A percentile compares a stretch with the other conserved stretches of the same genome.
Conservation (phyloP, 2,888 invertebrate genomes). For the Abrostola tripartita region DNA sequence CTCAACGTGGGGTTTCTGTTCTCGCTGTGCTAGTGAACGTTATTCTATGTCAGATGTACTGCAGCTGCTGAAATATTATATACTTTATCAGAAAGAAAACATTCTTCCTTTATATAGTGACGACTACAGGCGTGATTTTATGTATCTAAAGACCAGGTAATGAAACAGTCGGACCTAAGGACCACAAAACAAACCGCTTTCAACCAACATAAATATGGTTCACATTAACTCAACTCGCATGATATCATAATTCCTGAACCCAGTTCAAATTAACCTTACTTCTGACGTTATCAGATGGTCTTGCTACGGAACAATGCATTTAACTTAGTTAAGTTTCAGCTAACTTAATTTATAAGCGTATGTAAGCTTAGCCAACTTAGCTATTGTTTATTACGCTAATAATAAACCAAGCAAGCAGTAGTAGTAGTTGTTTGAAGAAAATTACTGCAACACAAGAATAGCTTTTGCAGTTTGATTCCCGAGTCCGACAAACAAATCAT, state of each 20-base stretch:
- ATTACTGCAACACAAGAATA: too few relatives aligned
- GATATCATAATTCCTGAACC: constrained; percentile 1
- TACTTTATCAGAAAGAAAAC: too few relatives aligned
- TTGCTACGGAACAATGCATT: constrained; percentile 1
- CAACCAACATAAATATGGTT: background rate
- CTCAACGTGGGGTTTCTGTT: too few relatives aligned
- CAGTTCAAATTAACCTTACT: background rate
- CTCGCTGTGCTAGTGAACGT: too few relatives aligned
- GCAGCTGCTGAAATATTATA: too few relatives aligned
- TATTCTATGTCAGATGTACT: too few relatives aligned
- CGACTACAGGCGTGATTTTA: too few relatives aligned
- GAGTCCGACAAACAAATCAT: too few relatives aligned
- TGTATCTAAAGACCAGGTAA: background rate
- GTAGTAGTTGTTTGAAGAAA: too few relatives aligned
- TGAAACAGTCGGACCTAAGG: background rate
- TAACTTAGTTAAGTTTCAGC: constrained; percentile 1
- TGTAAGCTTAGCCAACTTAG: background rate
- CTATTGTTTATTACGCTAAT: background rate
- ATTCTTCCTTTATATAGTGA: too few relatives aligned
- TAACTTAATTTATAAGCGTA: background rate
- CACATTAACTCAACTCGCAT: background rate
- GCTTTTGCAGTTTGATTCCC: too few relatives aligned
- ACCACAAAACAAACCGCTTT: background rate
- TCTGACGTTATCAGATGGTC: background rate
- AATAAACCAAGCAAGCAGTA: too few relatives aligned